Evolutionary conservation across 1,140 invertebrate genomes (phyloP), one percentile per base, ranked within the genome.

Genomic region (Aphelenchoides besseyi): DNA sequence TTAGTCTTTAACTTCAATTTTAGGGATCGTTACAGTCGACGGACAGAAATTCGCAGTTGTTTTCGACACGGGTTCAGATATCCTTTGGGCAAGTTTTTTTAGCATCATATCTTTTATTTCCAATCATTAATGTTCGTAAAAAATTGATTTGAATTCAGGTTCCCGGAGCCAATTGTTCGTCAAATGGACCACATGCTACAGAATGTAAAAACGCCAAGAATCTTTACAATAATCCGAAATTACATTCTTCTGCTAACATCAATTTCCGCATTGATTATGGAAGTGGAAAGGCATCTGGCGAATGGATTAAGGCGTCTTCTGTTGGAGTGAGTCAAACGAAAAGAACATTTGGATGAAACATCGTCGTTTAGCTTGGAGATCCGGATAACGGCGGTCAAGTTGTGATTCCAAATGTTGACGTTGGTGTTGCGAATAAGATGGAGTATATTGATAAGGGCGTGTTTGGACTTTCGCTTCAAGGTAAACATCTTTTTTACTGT

Each of bases 391-490:
- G 41, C 41, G 23, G 23, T 48, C 41, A 48, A 23, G 23, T 48
- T 23, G 41, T 48, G 41, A 48, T 48, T 12, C 41, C 12, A 23
- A 16, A n/a, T 1, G 59, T 61, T n/a, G 30, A n/a, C 59, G n/a
- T 61, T 2, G 59, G 59, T 29, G 59, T 61, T 16, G 59, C n/a
- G 18, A 26, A 61, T n/a, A 16, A 36, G 59, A 61, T 61, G 59
- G 30, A n/a, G 1, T 61, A 18, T 29, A n/a, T 18, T n/a, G 59
- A 61, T 29, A 30, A 30, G 1, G 59, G 59, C n/a, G 30, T 61
- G 16, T 30, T 61, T 29, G 59, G 59, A 16, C 30, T 61, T n/a
- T 61, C 59, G n/a, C 30, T 61, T 61, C 41, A 48, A 48, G 41
- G 41, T 48, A 48, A n/a, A n/a, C n/a, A n/a, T n/a, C n/a, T 23